Percentiles rank a stretch among this genome's conserved stretches.
Conservation (phyloP, 2,797 vertebrate species). For the Podarcis lilfordi region DNA sequence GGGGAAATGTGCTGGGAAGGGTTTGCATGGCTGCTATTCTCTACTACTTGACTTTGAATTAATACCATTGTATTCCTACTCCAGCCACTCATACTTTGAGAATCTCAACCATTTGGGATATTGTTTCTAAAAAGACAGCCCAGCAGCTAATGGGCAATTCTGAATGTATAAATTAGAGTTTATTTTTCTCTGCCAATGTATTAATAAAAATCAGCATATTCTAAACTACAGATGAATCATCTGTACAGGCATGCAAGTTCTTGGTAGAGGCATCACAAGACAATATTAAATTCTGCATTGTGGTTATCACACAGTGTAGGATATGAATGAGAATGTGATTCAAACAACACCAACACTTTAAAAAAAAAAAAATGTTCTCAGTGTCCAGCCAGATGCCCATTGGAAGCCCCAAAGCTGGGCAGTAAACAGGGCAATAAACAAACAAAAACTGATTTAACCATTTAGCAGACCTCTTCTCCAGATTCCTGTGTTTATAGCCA, state of each 20-base stretch:
- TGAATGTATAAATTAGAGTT: conserved; percentile 69
- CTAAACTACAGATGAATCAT: conserved; percentile 63
- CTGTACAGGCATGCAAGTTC: conserved; percentile 58
- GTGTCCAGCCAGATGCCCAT: no score
- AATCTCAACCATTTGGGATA: conserved; percentile 53
- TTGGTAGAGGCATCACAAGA: conserved; percentile 39
- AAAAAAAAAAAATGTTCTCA: not conserved
- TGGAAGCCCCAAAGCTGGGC: no score
- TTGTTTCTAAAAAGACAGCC: conserved; percentile 54
- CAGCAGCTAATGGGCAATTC: conserved; percentile 56
- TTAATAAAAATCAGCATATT: conserved; percentile 59
- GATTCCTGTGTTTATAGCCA: no score
- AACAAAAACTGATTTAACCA: no score
- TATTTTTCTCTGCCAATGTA: conserved; percentile 17
- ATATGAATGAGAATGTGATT: not conserved
- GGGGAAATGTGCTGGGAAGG: conserved; percentile 51
- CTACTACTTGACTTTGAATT: not conserved
- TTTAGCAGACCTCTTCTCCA: no score
- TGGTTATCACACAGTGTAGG: not conserved
- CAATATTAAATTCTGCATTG: conserved; percentile 33
- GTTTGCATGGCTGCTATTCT: conserved; percentile 41
- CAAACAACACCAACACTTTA: not conserved
- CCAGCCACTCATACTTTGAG: not conserved
- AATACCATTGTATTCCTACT: conserved; percentile 1
- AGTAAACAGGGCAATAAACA: no score